phyloP scores from a whole-genome alignment of 2,113 vertebrate species.

The Edolisoma coerulescens region DNA sequence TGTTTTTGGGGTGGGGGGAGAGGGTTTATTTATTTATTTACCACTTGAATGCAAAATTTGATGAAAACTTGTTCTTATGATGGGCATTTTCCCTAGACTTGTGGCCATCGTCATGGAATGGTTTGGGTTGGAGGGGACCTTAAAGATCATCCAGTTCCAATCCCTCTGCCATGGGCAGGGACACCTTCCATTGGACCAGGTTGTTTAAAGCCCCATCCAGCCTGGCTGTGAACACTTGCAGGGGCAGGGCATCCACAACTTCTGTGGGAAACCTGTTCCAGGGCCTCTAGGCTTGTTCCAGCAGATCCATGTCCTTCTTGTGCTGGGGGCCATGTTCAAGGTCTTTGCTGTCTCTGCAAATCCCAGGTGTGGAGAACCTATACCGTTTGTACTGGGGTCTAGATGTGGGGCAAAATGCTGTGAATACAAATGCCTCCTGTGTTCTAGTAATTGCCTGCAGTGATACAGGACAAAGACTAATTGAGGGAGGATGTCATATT shows the following conservation, averaged over 20 bases:
- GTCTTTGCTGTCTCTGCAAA: neutral
- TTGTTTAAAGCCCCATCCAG: neutral
- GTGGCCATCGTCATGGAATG: rapidly evolving
- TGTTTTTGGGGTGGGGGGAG: rapidly evolving
- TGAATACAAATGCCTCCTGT: neutral
- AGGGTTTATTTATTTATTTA: neutral
- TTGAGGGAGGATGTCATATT: neutral
- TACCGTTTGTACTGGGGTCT: neutral
- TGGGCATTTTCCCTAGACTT: neutral
- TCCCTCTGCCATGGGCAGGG: neutral
- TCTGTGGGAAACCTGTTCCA: neutral
- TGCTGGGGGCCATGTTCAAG: rapidly evolving
- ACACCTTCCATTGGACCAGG: neutral
- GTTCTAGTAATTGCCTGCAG: neutral
- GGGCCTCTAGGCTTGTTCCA: neutral
- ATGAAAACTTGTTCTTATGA: neutral
- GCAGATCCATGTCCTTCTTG: neutral
- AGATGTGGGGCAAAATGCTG: neutral
- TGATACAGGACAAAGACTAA: neutral
- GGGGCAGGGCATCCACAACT: rapidly evolving
- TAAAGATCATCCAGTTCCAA: neutral
- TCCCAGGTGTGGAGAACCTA: rapidly evolving
- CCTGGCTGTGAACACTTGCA: neutral
- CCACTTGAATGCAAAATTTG: neutral
- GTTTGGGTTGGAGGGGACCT: neutral